Evolutionary conservation across 2,888 invertebrate species (phyloP), one percentile per base, ranked within the genome.

Genomic region (Aricia artaxerxes): DNA sequence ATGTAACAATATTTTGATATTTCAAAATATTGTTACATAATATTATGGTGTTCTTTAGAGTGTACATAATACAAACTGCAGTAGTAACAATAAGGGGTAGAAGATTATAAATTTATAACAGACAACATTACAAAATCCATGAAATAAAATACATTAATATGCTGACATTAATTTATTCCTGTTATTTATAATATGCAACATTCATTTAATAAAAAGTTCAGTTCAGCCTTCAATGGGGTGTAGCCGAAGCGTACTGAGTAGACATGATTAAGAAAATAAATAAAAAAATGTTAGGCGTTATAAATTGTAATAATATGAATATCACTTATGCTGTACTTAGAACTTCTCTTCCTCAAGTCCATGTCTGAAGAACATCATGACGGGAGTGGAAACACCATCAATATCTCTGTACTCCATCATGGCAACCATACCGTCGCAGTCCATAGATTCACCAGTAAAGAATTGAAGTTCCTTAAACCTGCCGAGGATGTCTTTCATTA

Each of bases 331-430:
- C 83, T 81, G 85, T 86, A 86, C 80, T 93, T 98, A 98, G 95
- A 97, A 98, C 94, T 99, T 99, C 94, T 99, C 99, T 91, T 98
- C 99, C 80, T 97, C 96, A 82, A 99, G 96, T 82, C 99, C 99
- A 86, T 99, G 99, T 94, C 99, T 99, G 95, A 98, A 98, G 94
- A 98, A 98, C 97, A 99, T 98, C 90, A 99, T 95, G 85, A 98
- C 96, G 78, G 99, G 99, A 78, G 97, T 95, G 83, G 97, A 97
- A 4, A 96, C 95, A 78, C 97, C 98, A 85, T 98, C 96, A 81
- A 98, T 96, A 82, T 98, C 98, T 89, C 98, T 97, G 93, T 99
- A 99, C 91, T 99, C 99, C 93, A 98, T 96, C 89, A 99, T 95
- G 81, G 97, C 98, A n/a, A 99, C 97, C 96, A 98, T 97, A 84